Base-by-base conservation (phyloP, 1,140 invertebrate species). In the Bombus soroeensis region DNA sequence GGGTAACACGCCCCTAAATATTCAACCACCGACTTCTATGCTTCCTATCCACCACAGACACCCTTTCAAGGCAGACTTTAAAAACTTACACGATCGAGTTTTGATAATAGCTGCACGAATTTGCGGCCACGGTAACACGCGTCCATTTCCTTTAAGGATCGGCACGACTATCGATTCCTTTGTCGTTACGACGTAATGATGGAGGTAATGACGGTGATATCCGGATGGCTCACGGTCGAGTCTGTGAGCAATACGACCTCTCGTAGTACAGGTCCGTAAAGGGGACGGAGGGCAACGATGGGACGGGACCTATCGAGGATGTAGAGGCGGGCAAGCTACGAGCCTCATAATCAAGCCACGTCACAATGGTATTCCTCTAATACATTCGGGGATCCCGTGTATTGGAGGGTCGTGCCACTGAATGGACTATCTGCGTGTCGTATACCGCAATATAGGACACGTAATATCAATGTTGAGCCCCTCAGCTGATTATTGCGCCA, bases 321-420 rank as follows among this genome's bases (percentile, higher is more conserved):
- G 72, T 37, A 73, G 6, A 3, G 34, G 75, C 66, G 41, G 32
- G 59, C 57, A 25, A 68, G 70, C 57, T 89, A 87, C 88, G 88
- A 87, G 86, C 64, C 85, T 82, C 87, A 85, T 91, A 89, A 91
- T 91, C 90, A 85, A 91, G 76, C 87, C 87, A 57, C 85, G 87
- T 91, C 89, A 91, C 90, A 91, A 89, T 87, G 82, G 86, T 83
- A 90, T 82, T 77, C 71, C 83, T 78, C 89, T 81, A 88, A 72
- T 89, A 90, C 64, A 72, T 88, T 86, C 28, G 72, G 57, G 57
- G 73, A 34, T 2, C 28, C 68, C 12, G 3, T 86, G 85, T 87
- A 90, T 90, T 89, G 81, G 82, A 41, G 59, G 62, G 64, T 71
- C 79, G 78, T 41, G 62, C 47, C 76, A 43, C 68, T 89, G 66